phyloP scores from a whole-genome alignment of 1,140 invertebrate species.

The Temnothorax longispinosus region DNA sequence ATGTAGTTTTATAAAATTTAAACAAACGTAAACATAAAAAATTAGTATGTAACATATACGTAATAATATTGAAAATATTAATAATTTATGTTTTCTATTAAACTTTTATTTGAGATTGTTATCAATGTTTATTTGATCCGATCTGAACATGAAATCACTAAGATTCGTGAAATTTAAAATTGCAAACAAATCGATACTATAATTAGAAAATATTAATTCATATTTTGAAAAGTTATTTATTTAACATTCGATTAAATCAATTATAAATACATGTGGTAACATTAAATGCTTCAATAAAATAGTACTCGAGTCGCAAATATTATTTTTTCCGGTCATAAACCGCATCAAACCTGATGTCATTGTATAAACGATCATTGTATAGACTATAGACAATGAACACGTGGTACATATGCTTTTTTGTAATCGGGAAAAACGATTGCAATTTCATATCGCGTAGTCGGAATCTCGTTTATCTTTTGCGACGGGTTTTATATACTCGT shows the following conservation, averaged over 20 bases:
- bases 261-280: neutral
- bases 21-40: neutral
- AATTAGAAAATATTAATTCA: neutral
- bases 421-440: slow-evolving; percentile 21
- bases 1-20: neutral
- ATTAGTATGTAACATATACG: neutral
- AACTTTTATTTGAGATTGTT: neutral
- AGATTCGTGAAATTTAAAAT: neutral
- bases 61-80: neutral
- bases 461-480: slow-evolving; percentile 38
- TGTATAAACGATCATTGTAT: neutral
- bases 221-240: neutral
- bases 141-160: neutral
- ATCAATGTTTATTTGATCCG: neutral
- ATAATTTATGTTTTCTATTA: neutral
- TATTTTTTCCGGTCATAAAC: slow-evolving; percentile 3
- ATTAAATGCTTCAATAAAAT: neutral
- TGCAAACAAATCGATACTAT: neutral
- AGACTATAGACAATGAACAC: neutral
- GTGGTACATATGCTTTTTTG: neutral
- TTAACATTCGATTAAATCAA: neutral
- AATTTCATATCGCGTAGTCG: slow-evolving; percentile 25
- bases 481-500: slow-evolving; percentile 12
- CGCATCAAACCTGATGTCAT: neutral
- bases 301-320: neutral